phyloP scores from a whole-genome alignment of 2,888 invertebrate genomes.

The Eudemis profundana region DNA sequence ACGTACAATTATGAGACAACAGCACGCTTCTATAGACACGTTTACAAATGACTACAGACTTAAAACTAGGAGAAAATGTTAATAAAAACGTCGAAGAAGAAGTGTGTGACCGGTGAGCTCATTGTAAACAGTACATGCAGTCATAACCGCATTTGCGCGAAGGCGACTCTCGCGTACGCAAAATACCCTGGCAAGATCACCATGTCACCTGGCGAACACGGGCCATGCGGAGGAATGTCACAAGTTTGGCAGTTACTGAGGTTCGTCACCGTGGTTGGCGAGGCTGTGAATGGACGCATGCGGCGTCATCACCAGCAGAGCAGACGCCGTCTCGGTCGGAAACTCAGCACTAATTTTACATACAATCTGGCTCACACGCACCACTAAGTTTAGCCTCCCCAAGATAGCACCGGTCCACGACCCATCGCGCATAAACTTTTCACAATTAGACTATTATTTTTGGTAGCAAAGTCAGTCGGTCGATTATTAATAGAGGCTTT shows the following conservation, averaged over 20 bases:
- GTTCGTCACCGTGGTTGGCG: constrained; percentile 66
- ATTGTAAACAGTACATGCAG: constrained; percentile 19
- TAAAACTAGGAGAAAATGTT: not conserved
- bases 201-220: constrained; percentile 66
- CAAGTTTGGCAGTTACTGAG: constrained; percentile 81
- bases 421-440: constrained; percentile 86
- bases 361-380: constrained; percentile 82
- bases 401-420: constrained; percentile 86
- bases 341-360: constrained; percentile 81
- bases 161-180: constrained; percentile 30
- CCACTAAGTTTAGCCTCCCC: constrained; percentile 86
- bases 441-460: constrained; percentile 87
- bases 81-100: not conserved
- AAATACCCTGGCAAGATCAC: constrained; percentile 39
- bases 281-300: constrained; percentile 75
- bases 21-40: not conserved
- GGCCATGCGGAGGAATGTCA: constrained; percentile 77
- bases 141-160: constrained; percentile 22
- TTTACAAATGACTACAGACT: not conserved
- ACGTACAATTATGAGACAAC: constrained; percentile 17
- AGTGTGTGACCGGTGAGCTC: constrained; percentile 15
- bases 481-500: constrained; percentile 87
- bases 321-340: constrained; percentile 80
- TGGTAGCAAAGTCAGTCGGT: constrained; percentile 86
- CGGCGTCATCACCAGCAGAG: constrained; percentile 78